A percentile compares a stretch with the other conserved stretches of the same genome.
Evolutionary conservation across 2,888 invertebrate genomes (phyloP).

Genomic region (Leptopilina syphax): DNA sequence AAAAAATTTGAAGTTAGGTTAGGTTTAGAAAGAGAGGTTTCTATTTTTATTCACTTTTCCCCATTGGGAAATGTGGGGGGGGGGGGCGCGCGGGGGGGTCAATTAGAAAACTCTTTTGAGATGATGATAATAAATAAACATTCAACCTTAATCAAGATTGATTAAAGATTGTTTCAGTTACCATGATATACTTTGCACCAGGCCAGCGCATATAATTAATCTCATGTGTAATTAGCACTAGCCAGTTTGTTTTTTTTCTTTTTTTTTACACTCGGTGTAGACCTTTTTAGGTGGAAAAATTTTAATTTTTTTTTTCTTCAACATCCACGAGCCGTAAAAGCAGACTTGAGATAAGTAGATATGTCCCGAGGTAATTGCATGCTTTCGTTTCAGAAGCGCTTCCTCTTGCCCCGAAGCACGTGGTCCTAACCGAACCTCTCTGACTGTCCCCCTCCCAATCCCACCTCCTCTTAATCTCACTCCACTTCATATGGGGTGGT

Average conservation of each 20-base stretch:
- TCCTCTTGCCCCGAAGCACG: conserved; percentile 45
- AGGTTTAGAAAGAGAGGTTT: too few species aligned
- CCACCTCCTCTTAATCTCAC: too few species aligned
- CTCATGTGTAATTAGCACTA: conserved; percentile 39
- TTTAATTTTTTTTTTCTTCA: conserved; percentile 15
- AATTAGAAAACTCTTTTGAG: too few species aligned
- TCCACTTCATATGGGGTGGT: conserved; percentile 13
- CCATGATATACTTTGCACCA: background rate
- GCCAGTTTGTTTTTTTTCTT: conserved; percentile 1
- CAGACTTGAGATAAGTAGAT: conserved; percentile 50
- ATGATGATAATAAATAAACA: background rate
- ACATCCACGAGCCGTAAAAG: conserved; percentile 32
- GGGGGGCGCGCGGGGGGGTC: too few species aligned
- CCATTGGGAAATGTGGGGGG: too few species aligned
- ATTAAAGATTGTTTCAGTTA: conserved; percentile 1
- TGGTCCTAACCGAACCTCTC: conserved; percentile 41
- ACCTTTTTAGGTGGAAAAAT: conserved; percentile 4
- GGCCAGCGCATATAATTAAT: conserved; percentile 13
- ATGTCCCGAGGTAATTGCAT: conserved; percentile 51
- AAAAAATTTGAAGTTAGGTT: too few species aligned
- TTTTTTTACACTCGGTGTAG: background rate
- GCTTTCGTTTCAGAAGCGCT: conserved; percentile 51
- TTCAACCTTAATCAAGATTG: background rate
- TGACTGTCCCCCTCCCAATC: background rate
- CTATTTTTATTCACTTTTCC: too few species aligned